phyloP scores from a whole-genome alignment of 2,797 vertebrate genomes.

The Gobionotothen gibberifrons region DNA sequence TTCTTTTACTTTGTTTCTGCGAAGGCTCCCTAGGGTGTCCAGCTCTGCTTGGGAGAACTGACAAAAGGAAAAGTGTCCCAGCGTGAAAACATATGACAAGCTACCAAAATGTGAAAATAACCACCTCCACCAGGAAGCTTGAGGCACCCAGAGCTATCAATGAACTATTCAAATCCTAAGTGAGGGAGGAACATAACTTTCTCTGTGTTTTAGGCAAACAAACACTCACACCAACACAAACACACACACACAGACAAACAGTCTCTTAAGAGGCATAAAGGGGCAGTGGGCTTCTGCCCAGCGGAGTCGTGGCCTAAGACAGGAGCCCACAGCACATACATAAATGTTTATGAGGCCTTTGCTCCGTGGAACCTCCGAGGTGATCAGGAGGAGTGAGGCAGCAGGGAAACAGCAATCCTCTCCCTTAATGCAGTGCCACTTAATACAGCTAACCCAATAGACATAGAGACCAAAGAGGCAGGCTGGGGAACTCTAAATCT shows the following conservation, averaged over 20 bases:
- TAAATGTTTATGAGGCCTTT: conserved; percentile 87
- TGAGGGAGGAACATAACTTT: conserved; percentile 51
- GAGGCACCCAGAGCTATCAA: conserved; percentile 38
- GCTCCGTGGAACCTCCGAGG: conserved; percentile 76
- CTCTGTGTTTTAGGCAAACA: conserved; percentile 49
- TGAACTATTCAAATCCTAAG: conserved; percentile 55
- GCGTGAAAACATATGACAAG: conserved; percentile 78
- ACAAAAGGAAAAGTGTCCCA: conserved; percentile 73
- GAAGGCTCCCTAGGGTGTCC: conserved; percentile 58
- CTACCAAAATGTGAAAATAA: conserved; percentile 79
- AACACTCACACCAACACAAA: conserved; percentile 33
- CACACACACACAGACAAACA: conserved; percentile 33
- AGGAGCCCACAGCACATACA: conserved; percentile 73
- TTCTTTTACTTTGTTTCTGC: conserved; percentile 53
- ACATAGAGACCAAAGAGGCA: conserved; percentile 59
- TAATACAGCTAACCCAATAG: conserved; percentile 75
- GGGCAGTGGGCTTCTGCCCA: conserved; percentile 66
- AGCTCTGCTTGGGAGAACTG: conserved; percentile 56
- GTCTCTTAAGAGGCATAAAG: conserved; percentile 85
- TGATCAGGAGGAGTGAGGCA: conserved; percentile 81
- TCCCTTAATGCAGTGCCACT: conserved; percentile 76
- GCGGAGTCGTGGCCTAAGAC: conserved; percentile 72
- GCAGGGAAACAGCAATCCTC: conserved; percentile 75
- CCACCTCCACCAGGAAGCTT: conserved; percentile 63
- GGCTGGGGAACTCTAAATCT: conserved; percentile 71